phyloP scores from a whole-genome alignment of 30 jellyfish, hydroid and myxozoan genomes.

The Cassiopea xamachana region DNA sequence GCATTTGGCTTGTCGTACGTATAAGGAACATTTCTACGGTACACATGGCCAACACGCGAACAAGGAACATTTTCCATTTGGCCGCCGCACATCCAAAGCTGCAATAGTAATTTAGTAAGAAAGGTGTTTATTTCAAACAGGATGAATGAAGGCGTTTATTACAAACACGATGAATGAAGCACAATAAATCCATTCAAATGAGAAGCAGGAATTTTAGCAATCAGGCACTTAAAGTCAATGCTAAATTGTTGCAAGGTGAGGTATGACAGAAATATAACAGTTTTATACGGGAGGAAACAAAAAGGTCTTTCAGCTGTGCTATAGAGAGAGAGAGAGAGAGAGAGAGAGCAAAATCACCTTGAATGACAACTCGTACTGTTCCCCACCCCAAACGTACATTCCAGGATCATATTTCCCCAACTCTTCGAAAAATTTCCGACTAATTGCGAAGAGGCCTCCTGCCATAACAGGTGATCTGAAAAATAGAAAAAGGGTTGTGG shows the following conservation, averaged over 20 bases:
- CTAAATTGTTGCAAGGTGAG: too few species aligned
- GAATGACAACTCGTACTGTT: conserved; percentile 96
- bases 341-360: conserved; percentile 49
- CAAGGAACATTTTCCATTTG: conserved; percentile 97
- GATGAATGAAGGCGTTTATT: too few species aligned
- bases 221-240: too few species aligned
- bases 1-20: conserved; percentile 96
- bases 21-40: conserved; percentile 95
- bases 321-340: too few species aligned
- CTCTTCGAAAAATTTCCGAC: conserved; percentile 86
- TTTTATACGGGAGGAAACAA: too few species aligned
- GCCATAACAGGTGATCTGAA: conserved; percentile 99
- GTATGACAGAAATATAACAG: too few species aligned
- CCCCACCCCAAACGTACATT: conserved; percentile 99
- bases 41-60: conserved; percentile 99
- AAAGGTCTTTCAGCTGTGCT: too few species aligned
- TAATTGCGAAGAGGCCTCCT: conserved; percentile 98
- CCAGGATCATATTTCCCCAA: conserved; percentile 99
- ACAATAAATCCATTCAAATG: too few species aligned
- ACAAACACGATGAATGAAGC: too few species aligned
- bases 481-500: not conserved
- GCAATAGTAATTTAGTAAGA: not conserved
- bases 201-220: too few species aligned
- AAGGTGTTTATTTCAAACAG: too few species aligned
- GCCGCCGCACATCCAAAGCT: conserved; percentile 99